A percentile compares a stretch with the other conserved stretches of the same genome.
Evolutionary conservation across 2,113 vertebrate species (phyloP).

Genomic region (Cavia aperea): DNA sequence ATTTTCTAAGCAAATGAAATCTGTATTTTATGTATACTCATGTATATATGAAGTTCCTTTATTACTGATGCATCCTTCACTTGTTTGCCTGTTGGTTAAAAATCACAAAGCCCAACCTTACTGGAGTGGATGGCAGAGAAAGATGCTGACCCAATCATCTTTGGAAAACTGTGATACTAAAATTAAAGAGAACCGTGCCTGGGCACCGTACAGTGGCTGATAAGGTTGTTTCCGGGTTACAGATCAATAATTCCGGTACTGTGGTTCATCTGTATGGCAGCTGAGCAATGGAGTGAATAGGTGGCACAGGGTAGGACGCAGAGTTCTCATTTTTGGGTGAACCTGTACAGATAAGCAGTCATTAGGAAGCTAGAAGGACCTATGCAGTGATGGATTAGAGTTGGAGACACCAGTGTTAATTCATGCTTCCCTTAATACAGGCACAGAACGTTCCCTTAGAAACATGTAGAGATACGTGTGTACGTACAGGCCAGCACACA

Average conservation of each 20-base stretch:
- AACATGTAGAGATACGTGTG: background rate
- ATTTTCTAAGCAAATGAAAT: constrained; percentile 7
- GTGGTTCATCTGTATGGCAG: background rate
- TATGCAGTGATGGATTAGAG: background rate
- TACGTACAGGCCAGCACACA: background rate
- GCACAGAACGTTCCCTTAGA: background rate
- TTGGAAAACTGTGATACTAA: background rate
- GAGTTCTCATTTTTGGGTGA: background rate
- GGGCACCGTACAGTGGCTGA: background rate
- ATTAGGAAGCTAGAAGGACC: background rate
- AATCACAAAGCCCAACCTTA: background rate
- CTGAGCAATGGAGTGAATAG: background rate
- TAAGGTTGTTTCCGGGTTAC: background rate
- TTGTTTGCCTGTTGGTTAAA: background rate
- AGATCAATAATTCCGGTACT: background rate
- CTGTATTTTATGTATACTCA: background rate
- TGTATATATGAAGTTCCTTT: background rate
- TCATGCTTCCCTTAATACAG: background rate
- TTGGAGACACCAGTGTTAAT: background rate
- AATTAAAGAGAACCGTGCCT: too few relatives aligned
- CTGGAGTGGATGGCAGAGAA: background rate
- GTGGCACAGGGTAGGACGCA: background rate
- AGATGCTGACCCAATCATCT: background rate
- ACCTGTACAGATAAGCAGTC: background rate
- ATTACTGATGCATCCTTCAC: background rate